phyloP scores from a whole-genome alignment of 2,797 vertebrate species.

The Artibeus jamaicensis region DNA sequence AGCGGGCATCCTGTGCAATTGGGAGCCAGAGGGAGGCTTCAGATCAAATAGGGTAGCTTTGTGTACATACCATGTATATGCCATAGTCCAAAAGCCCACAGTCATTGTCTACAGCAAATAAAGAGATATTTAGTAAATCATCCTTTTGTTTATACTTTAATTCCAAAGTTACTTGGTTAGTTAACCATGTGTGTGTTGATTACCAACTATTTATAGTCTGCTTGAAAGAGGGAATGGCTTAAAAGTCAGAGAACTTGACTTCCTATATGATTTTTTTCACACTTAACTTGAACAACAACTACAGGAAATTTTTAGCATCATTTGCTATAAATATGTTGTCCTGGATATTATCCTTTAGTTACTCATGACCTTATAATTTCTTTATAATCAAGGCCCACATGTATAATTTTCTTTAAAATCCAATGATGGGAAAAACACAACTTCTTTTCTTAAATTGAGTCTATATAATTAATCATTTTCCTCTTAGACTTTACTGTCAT shows the following conservation, averaged over 20 bases:
- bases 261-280: not conserved
- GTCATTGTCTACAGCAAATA: slow-evolving; percentile 50
- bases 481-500: not conserved
- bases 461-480: not conserved
- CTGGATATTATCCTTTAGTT: not conserved
- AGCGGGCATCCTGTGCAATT: not conserved
- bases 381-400: not conserved
- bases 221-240: slow-evolving; percentile 4
- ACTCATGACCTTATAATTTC: not conserved
- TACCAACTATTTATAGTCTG: not conserved
- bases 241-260: slow-evolving; percentile 19
- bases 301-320: not conserved
- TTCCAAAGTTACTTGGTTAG: slow-evolving; percentile 38
- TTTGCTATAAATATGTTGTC: not conserved
- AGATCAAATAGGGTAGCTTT: not conserved
- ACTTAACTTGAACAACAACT: not conserved
- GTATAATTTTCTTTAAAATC: not conserved
- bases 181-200: not conserved
- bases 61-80: not conserved
- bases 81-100: not conserved
- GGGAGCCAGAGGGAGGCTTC: not conserved
- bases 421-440: not conserved
- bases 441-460: not conserved
- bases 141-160: slow-evolving; percentile 47
- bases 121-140: slow-evolving; percentile 60